Conservation (phyloP, 2,888 invertebrate species). For the Acanthopleura granulata region DNA sequence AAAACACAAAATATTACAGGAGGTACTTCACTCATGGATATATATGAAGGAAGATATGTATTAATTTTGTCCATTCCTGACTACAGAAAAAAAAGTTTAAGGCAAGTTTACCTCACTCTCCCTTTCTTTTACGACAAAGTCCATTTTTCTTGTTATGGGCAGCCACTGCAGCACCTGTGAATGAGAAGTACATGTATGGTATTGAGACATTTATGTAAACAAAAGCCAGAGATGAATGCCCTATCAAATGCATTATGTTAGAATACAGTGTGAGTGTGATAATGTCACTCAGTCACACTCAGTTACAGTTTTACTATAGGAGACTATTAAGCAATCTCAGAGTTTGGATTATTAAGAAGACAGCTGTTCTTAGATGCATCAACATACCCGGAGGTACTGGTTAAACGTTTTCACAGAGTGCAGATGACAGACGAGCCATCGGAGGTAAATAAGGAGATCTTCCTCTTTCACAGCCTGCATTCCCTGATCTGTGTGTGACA, state of each 20-base stretch:
- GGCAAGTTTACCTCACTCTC: not conserved
- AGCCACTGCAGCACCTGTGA: conserved; percentile 66
- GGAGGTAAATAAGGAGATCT: conserved; percentile 67
- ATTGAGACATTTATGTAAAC: not conserved
- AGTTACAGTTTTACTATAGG: too few species aligned
- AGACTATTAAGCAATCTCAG: too few species aligned
- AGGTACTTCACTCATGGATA: too few species aligned
- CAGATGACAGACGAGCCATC: conserved; percentile 66
- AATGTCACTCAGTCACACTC: not conserved
- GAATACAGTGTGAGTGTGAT: not conserved
- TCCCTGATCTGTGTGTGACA: conserved; percentile 49
- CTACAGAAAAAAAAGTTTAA: too few species aligned
- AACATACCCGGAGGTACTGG: conserved; percentile 63
- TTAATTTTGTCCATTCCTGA: too few species aligned
- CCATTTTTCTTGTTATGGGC: conserved; percentile 56
- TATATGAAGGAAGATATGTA: too few species aligned
- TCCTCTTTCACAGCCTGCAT: conserved; percentile 56
- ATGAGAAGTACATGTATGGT: not conserved
- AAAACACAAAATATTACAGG: too few species aligned
- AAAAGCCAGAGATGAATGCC: not conserved
- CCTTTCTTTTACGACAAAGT: conserved; percentile 22
- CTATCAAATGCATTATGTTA: not conserved
- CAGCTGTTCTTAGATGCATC: not conserved
- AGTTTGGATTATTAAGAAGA: too few species aligned
- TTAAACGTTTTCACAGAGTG: conserved; percentile 62